Evolutionary conservation across 2,797 vertebrate species (phyloP).

Genomic region (Sebastes kiyomatsui): DNA sequence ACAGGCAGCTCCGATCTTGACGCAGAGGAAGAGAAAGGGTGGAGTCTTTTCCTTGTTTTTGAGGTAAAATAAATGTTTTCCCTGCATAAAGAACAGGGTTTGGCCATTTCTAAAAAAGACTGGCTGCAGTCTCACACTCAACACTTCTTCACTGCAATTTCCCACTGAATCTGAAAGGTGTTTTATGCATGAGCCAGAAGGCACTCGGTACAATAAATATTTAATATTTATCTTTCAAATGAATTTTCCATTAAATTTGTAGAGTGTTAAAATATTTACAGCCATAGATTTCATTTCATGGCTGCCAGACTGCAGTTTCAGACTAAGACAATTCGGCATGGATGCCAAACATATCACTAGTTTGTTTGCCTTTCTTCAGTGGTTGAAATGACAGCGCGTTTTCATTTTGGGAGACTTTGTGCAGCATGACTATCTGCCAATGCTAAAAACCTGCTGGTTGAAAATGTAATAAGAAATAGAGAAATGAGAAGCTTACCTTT

Average conservation of each 20-base stretch:
- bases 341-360: conserved; percentile 59
- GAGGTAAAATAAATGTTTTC: conserved; percentile 80
- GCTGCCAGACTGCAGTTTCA: conserved; percentile 61
- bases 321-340: conserved; percentile 37
- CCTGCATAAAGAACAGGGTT: conserved; percentile 63
- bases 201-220: conserved; percentile 79
- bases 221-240: conserved; percentile 84
- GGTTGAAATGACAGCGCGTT: conserved; percentile 47
- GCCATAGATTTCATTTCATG: conserved; percentile 64
- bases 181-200: conserved; percentile 80
- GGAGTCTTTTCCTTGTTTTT: conserved; percentile 78
- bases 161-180: conserved; percentile 65
- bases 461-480: conserved; percentile 31
- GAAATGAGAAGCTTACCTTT: not conserved
- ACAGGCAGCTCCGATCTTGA: conserved; percentile 53
- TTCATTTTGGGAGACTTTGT: conserved; percentile 26
- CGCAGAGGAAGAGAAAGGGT: conserved; percentile 69
- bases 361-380: conserved; percentile 56
- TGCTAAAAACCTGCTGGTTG: conserved; percentile 18
- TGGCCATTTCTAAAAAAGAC: conserved; percentile 55
- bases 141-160: conserved; percentile 61
- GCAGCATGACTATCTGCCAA: conserved; percentile 34
- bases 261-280: conserved; percentile 82
- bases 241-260: conserved; percentile 80
- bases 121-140: conserved; percentile 50